Conservation (phyloP, 2,888 invertebrate genomes). For the Kuschelorhynchus macadamiae region DNA sequence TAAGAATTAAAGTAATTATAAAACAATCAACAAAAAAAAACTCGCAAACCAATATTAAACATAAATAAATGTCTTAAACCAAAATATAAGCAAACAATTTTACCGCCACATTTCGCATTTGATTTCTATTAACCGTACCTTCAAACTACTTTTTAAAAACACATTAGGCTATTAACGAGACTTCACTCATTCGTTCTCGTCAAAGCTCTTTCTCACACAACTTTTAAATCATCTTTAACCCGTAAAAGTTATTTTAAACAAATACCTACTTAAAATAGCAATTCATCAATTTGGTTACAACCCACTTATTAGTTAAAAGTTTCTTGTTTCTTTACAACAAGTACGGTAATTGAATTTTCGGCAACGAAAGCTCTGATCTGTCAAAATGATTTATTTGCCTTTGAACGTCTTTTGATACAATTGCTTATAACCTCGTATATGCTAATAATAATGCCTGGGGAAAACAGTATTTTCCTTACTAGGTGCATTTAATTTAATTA, state of each 20-base stretch:
- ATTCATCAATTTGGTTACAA: conserved; percentile 48
- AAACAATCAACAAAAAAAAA: too few relatives aligned
- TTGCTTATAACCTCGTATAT: too few relatives aligned
- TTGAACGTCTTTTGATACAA: conserved; percentile 33
- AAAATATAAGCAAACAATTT: too few relatives aligned
- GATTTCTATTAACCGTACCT: conserved; percentile 27
- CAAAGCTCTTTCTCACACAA: conserved; percentile 39
- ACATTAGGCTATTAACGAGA: conserved; percentile 45
- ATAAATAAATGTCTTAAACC: too few relatives aligned
- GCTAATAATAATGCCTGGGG: too few relatives aligned
- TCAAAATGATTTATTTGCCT: conserved; percentile 46
- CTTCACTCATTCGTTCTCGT: conserved; percentile 24
- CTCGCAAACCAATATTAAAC: too few relatives aligned
- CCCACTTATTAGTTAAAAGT: conserved; percentile 48
- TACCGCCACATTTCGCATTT: conserved; percentile 7
- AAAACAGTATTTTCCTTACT: too few relatives aligned
- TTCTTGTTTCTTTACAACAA: conserved; percentile 42
- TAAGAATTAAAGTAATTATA: too few relatives aligned
- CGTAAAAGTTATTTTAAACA: conserved; percentile 48
- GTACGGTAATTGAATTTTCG: conserved; percentile 48
- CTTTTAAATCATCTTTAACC: conserved; percentile 40
- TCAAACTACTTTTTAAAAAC: conserved; percentile 41
- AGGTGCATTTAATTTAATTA: too few relatives aligned
- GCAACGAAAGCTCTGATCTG: conserved; percentile 40
- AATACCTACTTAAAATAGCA: conserved; percentile 47